Evolutionary conservation across 30 jellyfish, hydroid and myxozoan species (phyloP), one percentile per base, ranked within the genome.

Genomic region (Hydractinia symbiolongicarpus): DNA sequence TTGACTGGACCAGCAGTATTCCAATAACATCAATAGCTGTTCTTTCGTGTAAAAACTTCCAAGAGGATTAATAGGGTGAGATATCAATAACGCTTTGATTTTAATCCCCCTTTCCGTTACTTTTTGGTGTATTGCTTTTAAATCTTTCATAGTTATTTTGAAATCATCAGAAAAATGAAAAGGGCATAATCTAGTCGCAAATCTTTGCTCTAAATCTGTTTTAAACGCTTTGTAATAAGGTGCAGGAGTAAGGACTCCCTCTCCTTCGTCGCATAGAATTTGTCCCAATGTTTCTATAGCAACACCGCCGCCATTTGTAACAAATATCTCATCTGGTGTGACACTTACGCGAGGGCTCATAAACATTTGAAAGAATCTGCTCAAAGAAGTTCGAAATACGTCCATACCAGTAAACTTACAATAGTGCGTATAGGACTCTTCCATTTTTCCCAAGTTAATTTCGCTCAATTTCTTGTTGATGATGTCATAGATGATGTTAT

Each of bases 141-240:
- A 16, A 5, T 88, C 30, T 50, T 82, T 82, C 0, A 76, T 79
- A 67, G 91, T 72, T 51, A 88, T 58, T 58, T 81, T 83, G 54
- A 88, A 82, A 13, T 64, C 40, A 13, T 13, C 40, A 6, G 74
- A 64, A 64, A 13, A 64, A 44, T 7, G 74, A n/a, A 64, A 44
- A 1, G 74, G 2, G 8, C 16, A 64, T 8, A 13, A 4, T 64
- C 16, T 64, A 64, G 74, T 51, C 19, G 19, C 19, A 51, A 64
- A 64, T 64, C 74, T 64, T 13, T 64, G 74, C 19, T 51, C 9
- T 44, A 82, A 9, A 49, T 76, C 89, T 4, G 88, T 71, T 20
- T 66, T 60, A 83, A 88, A 88, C 14, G 88, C 92, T 50, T 89
- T 89, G 69, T 88, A 88, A 70, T 79, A 88, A 9, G 96, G 96